phyloP scores from a whole-genome alignment of 1,140 invertebrate species.

The Heliconius nattereri region DNA sequence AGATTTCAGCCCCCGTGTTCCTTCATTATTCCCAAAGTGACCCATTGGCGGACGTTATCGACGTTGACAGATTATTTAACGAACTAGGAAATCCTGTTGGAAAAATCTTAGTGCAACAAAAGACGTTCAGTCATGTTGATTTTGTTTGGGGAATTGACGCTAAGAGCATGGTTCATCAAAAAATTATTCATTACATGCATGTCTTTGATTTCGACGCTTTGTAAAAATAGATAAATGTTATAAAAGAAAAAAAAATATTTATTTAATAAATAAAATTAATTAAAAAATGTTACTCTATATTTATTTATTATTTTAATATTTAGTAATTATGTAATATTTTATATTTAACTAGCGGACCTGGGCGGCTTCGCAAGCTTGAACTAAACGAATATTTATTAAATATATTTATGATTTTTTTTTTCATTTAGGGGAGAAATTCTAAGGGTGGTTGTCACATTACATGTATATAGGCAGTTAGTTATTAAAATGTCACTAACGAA shows the following conservation, averaged over 20 bases:
- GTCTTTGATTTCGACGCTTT: slow-evolving; percentile 42
- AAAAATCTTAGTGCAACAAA: slow-evolving; percentile 74
- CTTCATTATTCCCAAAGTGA: slow-evolving; percentile 89
- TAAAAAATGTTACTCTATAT: too few species aligned
- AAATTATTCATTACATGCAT: slow-evolving; percentile 68
- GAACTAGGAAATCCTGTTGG: slow-evolving; percentile 82
- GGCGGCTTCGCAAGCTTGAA: too few species aligned
- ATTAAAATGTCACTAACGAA: too few species aligned
- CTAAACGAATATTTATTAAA: too few species aligned
- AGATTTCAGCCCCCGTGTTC: slow-evolving; percentile 84
- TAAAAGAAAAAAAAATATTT: background rate
- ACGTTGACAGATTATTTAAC: slow-evolving; percentile 82
- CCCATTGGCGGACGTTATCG: slow-evolving; percentile 83
- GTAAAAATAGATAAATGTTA: background rate
- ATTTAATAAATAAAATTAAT: background rate
- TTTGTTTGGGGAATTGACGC: slow-evolving; percentile 83
- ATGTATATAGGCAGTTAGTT: too few species aligned
- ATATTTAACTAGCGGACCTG: too few species aligned
- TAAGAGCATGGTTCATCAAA: slow-evolving; percentile 70
- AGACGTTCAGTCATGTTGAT: slow-evolving; percentile 82
- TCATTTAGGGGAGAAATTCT: too few species aligned
- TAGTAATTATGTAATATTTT: too few species aligned
- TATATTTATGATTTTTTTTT: too few species aligned
- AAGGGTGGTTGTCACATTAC: too few species aligned
- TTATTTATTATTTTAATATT: too few species aligned